Conservation (phyloP, 2,113 vertebrate genomes). For the Pituophis catenifer region DNA sequence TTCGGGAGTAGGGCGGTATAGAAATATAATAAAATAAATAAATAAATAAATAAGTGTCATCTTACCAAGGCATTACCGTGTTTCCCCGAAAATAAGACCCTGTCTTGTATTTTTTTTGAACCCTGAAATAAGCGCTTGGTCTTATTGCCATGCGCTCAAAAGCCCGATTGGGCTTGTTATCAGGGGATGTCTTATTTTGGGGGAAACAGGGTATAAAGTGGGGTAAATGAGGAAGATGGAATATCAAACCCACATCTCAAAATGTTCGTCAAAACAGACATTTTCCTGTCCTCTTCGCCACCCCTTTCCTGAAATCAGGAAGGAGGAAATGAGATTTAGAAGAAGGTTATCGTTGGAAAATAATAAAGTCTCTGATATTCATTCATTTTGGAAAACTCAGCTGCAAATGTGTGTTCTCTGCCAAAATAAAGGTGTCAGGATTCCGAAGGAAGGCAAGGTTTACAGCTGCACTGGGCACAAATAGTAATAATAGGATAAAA, state of each 20-base stretch:
- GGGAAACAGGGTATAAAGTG: neutral
- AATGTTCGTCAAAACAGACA: slow-evolving; percentile 36
- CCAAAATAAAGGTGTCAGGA: slow-evolving; percentile 14
- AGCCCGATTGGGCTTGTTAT: no score
- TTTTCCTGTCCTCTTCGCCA: neutral
- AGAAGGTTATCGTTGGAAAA: neutral
- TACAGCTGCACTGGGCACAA: neutral
- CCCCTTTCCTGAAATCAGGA: neutral
- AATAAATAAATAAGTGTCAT: neutral
- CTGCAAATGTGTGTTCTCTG: neutral
- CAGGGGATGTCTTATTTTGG: no score
- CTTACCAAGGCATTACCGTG: neutral
- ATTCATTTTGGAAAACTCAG: neutral
- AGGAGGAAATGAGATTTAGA: neutral
- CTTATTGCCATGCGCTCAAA: no score
- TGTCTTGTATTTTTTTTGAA: no score
- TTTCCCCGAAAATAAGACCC: no score
- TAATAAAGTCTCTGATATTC: neutral
- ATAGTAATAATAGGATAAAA: neutral
- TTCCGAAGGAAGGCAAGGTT: neutral
- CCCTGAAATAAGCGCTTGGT: no score
- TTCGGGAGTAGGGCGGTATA: no score
- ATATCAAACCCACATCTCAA: neutral
- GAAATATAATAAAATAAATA: no score
- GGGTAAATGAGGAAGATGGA: neutral